Evolutionary conservation across 35 echinoderm and acorn worm species (phyloP), one percentile per base, ranked within the genome.

Genomic region (Eucidaris tribuloides): DNA sequence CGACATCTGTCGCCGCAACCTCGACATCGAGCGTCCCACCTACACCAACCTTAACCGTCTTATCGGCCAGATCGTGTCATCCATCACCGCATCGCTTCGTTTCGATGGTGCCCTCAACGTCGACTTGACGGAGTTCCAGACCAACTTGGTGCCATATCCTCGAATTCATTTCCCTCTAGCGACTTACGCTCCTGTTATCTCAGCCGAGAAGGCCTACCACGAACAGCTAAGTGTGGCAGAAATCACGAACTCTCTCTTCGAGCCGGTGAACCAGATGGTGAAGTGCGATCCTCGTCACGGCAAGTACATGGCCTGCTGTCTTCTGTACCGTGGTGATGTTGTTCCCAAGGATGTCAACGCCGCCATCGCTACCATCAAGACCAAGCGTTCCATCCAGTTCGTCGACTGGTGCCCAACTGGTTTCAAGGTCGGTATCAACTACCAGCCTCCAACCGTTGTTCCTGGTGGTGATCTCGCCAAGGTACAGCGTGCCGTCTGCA

Each of bases 161-260:
- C 76, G 89, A 49, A 92, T 92, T n/a, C 89, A 92, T 38, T 92
- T 92, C 62, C 89, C 89, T 43, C 68, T 74, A 20, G 68, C 68
- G 24, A 74, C 68, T 5, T 74, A 74, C 37, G 77, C 45, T 55
- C 59, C 90, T 39, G 83, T 95, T 44, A n/a, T n/a, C n/a, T n/a
- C n/a, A 52, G 87, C 87, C 28, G 92, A 95, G 83, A 95, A 95
- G 64, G 92, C 92, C 49, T 95, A 90, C 64, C 92, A 95, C 33
- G 92, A 95, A 54, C 92, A 95, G 44, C 87, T 95, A 6, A 82
- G 81, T 58, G 92, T 95, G 49, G 23, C 92, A 19, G 92, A 95
- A 46, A 86, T 95, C 46, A 95, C 92, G 40, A 95, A 86, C 29
- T 44, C 82, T 48, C 52, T 63, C 45, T 84, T 84, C 18, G 82